Percentiles rank a stretch among this genome's conserved stretches.
Evolutionary conservation across 1,140 invertebrate genomes (phyloP).

Genomic region (Lepidurus arcticus): DNA sequence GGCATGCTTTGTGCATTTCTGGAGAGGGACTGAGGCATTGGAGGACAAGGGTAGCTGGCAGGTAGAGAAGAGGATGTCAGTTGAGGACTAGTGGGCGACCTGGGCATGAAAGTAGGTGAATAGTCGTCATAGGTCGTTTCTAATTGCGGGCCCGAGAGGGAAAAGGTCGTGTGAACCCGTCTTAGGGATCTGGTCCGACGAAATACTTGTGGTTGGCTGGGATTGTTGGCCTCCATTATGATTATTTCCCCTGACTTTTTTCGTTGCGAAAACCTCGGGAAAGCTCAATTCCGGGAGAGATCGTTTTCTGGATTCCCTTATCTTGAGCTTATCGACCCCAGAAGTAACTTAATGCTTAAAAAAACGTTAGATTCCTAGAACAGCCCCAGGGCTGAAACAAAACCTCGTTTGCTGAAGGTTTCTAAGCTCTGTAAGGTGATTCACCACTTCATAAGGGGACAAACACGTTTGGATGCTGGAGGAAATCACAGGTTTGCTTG

Average conservation of each 20-base stretch:
- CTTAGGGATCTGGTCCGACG: not conserved
- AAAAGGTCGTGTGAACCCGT: constrained; percentile 3
- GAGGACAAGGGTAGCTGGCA: not conserved
- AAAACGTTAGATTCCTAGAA: no score
- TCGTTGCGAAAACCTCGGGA: not conserved
- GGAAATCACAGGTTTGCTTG: not conserved
- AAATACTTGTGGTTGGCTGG: not conserved
- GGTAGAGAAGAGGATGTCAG: not conserved
- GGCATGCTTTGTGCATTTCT: not conserved
- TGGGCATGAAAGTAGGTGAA: not conserved
- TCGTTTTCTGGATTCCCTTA: not conserved
- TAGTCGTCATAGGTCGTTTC: constrained; percentile 7
- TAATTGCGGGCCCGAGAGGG: not conserved
- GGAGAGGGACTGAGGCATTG: not conserved
- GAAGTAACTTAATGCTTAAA: no score
- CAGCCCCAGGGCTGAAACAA: no score
- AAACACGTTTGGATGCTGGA: not conserved
- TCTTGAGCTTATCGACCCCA: not conserved
- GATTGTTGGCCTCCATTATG: not conserved
- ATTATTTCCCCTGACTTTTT: not conserved
- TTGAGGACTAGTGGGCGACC: not conserved
- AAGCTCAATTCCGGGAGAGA: not conserved
- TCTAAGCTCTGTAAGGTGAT: not conserved
- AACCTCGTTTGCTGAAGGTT: no score
- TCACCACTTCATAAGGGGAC: not conserved